Evolutionary conservation across 1,140 invertebrate species (phyloP), one percentile per base, ranked within the genome.

Genomic region (Myzus persicae): DNA sequence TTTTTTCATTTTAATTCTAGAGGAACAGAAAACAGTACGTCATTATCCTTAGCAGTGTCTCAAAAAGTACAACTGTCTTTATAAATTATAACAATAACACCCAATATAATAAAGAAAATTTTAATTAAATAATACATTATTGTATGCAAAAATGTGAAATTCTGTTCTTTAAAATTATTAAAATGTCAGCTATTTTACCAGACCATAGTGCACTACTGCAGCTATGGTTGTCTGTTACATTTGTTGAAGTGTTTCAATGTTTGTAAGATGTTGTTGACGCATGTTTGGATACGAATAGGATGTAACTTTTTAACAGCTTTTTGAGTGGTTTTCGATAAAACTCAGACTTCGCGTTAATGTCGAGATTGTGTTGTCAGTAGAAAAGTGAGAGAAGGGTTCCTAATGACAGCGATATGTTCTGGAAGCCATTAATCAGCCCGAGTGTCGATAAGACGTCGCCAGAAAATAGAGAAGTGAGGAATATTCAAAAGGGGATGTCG

Each of bases 261-360:
- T 40, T 84, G n/a, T 38, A 51, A 51, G n/a, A 88, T 40, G 51
- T 40, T 42, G 51, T 40, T 26, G 51, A 90, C 48, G 18, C 48
- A 24, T 40, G 89, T 90, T 59, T 67, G 48, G 26, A 59, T 31
- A 59, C 51, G 51, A 90, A 59, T 90, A 42, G 26, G 38, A 42
- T 90, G 51, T 59, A 59, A 67, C 51, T 90, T 90, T 90, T 90
- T 90, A 90, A 90, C 51, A 90, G 54, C 38, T 90, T 90, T 90
- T 90, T 67, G 51, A 90, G 89, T 67, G 51, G 88, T 90, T 59
- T 59, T 44, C 88, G 48, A 90, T 90, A 42, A 90, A 59, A 90
- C 51, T 67, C 36, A 26, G 88, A 38, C 20, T 54, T 54, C 24
- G 36, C 38, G 51, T 90, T 67, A 67, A 90, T 42, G 51, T 67